phyloP scores from a whole-genome alignment of 37 sponge, comb jelly and placozoan species.

The Hexactinellida sp. region DNA sequence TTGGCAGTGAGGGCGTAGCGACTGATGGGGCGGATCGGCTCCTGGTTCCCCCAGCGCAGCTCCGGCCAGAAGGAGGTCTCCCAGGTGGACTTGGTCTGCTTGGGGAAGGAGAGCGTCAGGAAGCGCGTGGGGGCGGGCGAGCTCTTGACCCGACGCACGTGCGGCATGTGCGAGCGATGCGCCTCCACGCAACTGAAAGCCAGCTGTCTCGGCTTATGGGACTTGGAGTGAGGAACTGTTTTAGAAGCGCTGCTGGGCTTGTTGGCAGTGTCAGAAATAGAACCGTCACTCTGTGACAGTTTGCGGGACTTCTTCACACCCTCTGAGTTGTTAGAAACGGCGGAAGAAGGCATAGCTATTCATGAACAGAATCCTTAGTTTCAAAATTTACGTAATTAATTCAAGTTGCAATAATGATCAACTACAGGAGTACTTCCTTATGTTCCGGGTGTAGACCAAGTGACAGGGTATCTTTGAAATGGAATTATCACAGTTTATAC shows the following conservation, averaged over 20 bases:
- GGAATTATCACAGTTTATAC: too few relatives aligned
- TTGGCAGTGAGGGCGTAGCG: constrained; percentile 38
- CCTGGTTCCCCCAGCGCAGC: constrained; percentile 86
- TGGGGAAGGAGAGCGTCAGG: neutral
- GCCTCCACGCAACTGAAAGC: neutral
- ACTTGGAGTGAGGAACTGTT: neutral
- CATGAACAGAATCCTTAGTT: too few relatives aligned
- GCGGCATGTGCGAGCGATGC: neutral
- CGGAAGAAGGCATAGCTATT: neutral
- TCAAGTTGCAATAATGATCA: too few relatives aligned
- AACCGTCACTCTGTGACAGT: neutral
- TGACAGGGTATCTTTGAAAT: too few relatives aligned
- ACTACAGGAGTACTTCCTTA: too few relatives aligned
- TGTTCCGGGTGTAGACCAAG: too few relatives aligned
- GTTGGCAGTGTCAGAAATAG: neutral
- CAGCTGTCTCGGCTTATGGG: neutral
- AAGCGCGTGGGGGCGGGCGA: neutral
- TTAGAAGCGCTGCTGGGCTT: neutral
- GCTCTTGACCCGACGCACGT: neutral
- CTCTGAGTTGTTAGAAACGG: neutral
- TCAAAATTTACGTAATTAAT: too few relatives aligned
- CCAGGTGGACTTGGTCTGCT: neutral
- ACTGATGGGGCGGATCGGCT: constrained; percentile 72
- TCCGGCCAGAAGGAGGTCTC: constrained; percentile 35
- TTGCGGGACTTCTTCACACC: constrained; percentile 20